These are phyloP conservation scores for Drosophila leontia DNA, from an alignment of 1,140 invertebrate genomes.

Conservation along the genomic window DNA sequence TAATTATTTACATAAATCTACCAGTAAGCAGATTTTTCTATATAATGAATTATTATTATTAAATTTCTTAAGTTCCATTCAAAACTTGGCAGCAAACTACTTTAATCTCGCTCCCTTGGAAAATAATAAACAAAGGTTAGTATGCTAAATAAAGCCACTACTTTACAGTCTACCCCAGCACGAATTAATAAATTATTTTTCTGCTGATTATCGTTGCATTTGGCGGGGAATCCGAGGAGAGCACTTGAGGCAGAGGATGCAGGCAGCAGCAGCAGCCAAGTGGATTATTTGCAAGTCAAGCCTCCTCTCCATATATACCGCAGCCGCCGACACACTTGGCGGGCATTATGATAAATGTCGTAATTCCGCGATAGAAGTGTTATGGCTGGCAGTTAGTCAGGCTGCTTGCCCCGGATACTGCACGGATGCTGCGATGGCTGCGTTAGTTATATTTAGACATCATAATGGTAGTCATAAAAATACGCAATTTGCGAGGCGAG, in stretches of 20 bases:
- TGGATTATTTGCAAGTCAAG: slow-evolving; percentile 47
- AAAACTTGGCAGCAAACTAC: not conserved
- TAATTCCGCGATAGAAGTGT: slow-evolving; percentile 54
- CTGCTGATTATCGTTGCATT: slow-evolving; percentile 28
- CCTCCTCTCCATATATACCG: not conserved
- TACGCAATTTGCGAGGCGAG: slow-evolving; percentile 38
- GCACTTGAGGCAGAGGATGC: slow-evolving; percentile 39
- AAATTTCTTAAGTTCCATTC: not conserved
- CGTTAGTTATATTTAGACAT: slow-evolving; percentile 46
- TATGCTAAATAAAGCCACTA: slow-evolving; percentile 9
- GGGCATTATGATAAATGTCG: slow-evolving; percentile 56
- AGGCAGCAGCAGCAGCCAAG: slow-evolving; percentile 36
- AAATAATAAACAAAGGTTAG: slow-evolving; percentile 1
- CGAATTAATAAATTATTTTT: slow-evolving; percentile 23
- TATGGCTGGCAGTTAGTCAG: slow-evolving; percentile 47
- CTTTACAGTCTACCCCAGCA: not conserved
- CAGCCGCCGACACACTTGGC: slow-evolving; percentile 4
- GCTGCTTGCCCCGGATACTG: slow-evolving; percentile 34
- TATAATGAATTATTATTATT: too few species aligned
- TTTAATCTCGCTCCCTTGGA: not conserved
- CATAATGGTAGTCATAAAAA: slow-evolving; percentile 53
- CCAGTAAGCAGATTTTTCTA: too few species aligned
- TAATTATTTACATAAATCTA: too few species aligned
- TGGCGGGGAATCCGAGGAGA: not conserved
- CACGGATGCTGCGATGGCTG: slow-evolving; percentile 13